Evolutionary conservation across 2,113 vertebrate genomes (phyloP).

Genomic region (human): GRCh38 chr7:123752001-123752500

Average conservation of each 20-base stretch:
- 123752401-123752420: conserved; percentile 1
- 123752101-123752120: conserved; percentile 64
- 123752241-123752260: background rate
- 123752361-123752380: conserved; percentile 13
- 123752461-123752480: conserved; percentile 39
- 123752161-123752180: conserved; percentile 26
- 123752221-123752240: conserved; percentile 28
- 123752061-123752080: conserved; percentile 71
- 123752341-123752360: conserved; percentile 41
- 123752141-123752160: conserved; percentile 37
- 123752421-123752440: conserved; percentile 21
- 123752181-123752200: conserved; percentile 11
- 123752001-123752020: conserved; percentile 46
- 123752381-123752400: background rate
- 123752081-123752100: conserved; percentile 67
- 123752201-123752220: background rate
- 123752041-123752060: conserved; percentile 69
- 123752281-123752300: background rate
- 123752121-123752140: conserved; percentile 49
- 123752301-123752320: conserved; percentile 10
- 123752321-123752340: conserved; percentile 14
- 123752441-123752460: conserved; percentile 32
- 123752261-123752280: background rate
- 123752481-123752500: conserved; percentile 30
- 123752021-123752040: conserved; percentile 59